Evolutionary conservation across 2,113 vertebrate species (phyloP).

Genomic region (Emberiza fucata): DNA sequence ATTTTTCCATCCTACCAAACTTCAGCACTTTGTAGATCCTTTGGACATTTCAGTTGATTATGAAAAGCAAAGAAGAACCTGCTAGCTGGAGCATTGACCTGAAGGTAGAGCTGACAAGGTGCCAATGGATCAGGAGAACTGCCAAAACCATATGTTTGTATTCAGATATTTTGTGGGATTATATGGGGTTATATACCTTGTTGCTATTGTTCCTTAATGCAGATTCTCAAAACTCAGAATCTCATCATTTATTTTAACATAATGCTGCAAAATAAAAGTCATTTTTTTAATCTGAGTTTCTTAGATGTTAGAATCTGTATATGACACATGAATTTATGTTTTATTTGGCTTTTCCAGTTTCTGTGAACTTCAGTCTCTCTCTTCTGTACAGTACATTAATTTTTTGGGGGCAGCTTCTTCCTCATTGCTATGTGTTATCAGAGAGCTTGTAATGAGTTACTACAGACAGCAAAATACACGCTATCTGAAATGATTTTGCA

Average conservation of each 20-base stretch:
- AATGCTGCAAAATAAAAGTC: background rate
- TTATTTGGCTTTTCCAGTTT: background rate
- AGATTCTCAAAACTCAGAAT: background rate
- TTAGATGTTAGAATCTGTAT: background rate
- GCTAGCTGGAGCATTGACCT: background rate
- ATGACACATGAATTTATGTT: background rate
- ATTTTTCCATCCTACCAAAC: background rate
- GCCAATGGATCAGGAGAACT: background rate
- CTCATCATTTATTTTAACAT: background rate
- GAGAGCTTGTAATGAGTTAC: background rate
- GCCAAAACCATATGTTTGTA: background rate
- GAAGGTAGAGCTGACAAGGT: background rate
- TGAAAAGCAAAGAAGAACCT: background rate
- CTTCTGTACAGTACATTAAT: background rate
- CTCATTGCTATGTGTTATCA: background rate
- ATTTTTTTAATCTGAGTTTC: background rate
- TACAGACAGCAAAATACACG: background rate
- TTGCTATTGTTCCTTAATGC: background rate
- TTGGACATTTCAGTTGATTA: background rate
- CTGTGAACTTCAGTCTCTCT: background rate
- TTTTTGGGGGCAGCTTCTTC: background rate
- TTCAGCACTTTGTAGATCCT: background rate
- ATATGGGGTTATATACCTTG: fast-evolving
- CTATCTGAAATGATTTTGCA: background rate
- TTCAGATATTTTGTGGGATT: background rate